Evolutionary conservation across 1,140 invertebrate species (phyloP).

Genomic region (Drosophila pruinosa): DNA sequence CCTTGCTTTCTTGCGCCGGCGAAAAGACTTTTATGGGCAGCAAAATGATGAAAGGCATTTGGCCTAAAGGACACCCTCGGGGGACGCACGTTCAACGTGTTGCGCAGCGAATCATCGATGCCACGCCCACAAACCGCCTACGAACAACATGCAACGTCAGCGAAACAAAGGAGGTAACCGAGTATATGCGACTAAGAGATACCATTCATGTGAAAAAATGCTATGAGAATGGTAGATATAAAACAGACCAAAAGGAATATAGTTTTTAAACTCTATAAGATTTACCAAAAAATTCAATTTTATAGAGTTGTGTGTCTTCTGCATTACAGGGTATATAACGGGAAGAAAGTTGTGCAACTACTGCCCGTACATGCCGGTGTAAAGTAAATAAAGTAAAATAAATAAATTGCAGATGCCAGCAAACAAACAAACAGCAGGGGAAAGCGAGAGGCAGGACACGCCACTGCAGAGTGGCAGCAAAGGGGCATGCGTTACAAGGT

Average conservation of each 20-base stretch:
- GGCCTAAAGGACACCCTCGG: neutral
- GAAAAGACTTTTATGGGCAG: conserved; percentile 1
- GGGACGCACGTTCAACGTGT: conserved; percentile 17
- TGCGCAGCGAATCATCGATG: conserved; percentile 17
- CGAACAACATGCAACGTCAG: conserved; percentile 24
- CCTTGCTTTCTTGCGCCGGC: neutral
- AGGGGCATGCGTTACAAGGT: conserved; percentile 56
- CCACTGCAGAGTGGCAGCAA: neutral
- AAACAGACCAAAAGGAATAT: too few species aligned
- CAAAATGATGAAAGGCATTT: conserved; percentile 25
- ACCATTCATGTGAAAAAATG: neutral
- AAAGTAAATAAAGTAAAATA: conserved; percentile 58
- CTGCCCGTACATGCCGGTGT: conserved; percentile 44
- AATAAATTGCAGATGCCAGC: conserved; percentile 71
- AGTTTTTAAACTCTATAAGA: too few species aligned
- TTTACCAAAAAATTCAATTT: too few species aligned
- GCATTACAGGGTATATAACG: conserved; percentile 7
- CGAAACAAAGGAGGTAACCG: neutral
- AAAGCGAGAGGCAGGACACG: neutral
- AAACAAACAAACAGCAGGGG: conserved; percentile 38
- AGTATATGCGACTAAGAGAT: neutral
- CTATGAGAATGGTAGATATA: too few species aligned
- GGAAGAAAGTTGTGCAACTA: neutral
- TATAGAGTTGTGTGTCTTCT: neutral
- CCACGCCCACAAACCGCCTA: conserved; percentile 7